Base-by-base conservation (phyloP, 2,113 vertebrate genomes). In the Plestiodon gilberti region DNA sequence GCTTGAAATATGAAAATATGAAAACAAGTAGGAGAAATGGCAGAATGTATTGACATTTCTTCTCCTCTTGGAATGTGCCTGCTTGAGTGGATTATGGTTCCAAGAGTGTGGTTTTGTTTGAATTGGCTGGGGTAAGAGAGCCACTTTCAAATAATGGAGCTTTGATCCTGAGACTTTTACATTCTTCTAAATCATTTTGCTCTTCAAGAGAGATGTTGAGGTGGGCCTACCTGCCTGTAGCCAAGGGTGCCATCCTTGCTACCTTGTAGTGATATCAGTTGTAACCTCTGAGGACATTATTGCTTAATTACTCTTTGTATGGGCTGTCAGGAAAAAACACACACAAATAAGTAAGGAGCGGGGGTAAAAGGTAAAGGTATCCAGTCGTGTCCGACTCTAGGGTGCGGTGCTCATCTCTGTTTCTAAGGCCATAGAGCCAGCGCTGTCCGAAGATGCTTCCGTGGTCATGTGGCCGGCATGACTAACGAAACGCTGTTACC, bases 171-270 rank as follows among this genome's bases (percentile, higher is more conserved):
- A 83, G 87, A 65, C 81, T 22, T 62, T 83, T 73, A 35, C 48
- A 79, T 88, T 87, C 82, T 78, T 82, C 79, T 85, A 75, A 88
- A 87, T 48, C 81, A 14, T 80, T 80, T 88, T 18, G 71, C 82
- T 90, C 84, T 62, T 1, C 0, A 79, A 85, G 89, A 93, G 88
- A 70, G 86, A 89, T 90, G 82, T 84, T 90, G 94, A 94, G 91
- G 83, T 89, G 70, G 81, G 86, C 67, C 57, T 91, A 87, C 67
- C 57, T 91, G 78, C 83, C 81, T 87, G 65, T 73, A 94, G 92
- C 86, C 86, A 90, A n/a, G n/a, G 91, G 85, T 88, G n/a, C 77
- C 82, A 89, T 6, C 6, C 11, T 35, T 67, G 3, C 85, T 84
- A 61, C 90, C 81, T 70, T 88, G 22, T 87, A 87, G 86, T 92